A percentile compares a stretch with the other conserved stretches of the same genome.
These are phyloP conservation scores for Drosophila kambysellisi DNA, from an alignment of 2,888 invertebrate genomes.

Conservation along the genomic window DNA sequence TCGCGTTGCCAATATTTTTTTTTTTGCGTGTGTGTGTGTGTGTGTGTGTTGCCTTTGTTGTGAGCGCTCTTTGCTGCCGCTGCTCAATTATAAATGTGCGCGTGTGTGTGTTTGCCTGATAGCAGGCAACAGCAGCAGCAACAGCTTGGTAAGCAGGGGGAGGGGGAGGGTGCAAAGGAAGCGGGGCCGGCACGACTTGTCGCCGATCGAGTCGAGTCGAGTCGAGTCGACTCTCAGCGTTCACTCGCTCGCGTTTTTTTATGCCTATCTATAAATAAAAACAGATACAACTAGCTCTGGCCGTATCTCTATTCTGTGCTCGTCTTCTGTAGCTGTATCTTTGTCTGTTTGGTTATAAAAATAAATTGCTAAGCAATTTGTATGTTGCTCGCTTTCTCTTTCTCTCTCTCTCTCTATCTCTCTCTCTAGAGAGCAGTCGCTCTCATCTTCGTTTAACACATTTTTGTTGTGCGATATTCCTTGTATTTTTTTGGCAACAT, in stretches of 20 bases:
- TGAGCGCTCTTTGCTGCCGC: slow-evolving; percentile 10
- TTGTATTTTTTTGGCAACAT: slow-evolving; percentile 40
- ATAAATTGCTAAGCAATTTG: slow-evolving; percentile 76
- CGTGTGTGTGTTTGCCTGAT: slow-evolving; percentile 64
- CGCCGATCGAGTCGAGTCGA: slow-evolving; percentile 52
- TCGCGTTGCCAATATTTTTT: slow-evolving; percentile 48
- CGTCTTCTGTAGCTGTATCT: slow-evolving; percentile 48
- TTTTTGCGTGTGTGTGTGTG: background rate
- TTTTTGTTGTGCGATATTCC: slow-evolving; percentile 34
- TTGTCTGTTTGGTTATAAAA: slow-evolving; percentile 68
- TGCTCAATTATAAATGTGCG: slow-evolving; percentile 68
- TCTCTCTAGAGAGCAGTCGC: background rate
- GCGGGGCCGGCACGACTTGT: slow-evolving; percentile 50
- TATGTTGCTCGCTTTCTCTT: slow-evolving; percentile 37
- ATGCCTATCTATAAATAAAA: slow-evolving; percentile 74
- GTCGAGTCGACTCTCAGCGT: slow-evolving; percentile 28
- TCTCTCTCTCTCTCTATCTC: slow-evolving; percentile 1
- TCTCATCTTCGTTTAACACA: slow-evolving; percentile 67
- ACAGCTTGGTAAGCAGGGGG: background rate
- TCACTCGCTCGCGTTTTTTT: slow-evolving; percentile 46
- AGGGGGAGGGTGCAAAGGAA: background rate
- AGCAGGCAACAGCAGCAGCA: slow-evolving; percentile 39
- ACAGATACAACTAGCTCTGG: slow-evolving; percentile 15
- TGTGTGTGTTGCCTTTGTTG: slow-evolving; percentile 27
- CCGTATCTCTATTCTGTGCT: slow-evolving; percentile 29